Base-by-base conservation (phyloP, 2,113 vertebrate genomes). In the Chionis minor region DNA sequence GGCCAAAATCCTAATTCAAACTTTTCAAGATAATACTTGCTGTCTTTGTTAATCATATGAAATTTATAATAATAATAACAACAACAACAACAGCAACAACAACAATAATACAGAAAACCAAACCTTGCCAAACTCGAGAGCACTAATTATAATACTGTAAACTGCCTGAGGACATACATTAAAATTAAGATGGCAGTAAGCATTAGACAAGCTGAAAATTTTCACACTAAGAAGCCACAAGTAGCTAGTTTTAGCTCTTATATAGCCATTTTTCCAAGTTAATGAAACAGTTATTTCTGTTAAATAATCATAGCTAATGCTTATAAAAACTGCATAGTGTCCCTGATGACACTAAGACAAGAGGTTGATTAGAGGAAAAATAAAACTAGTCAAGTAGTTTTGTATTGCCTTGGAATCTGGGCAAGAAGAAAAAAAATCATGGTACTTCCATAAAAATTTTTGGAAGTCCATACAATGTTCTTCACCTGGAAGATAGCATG, bases 291-390 rank as follows among this genome's bases (percentile, higher is more conserved):
- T 94, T 92, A 52, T 94, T 90, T 95, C 66, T 92, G 42, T 93
- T 93, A 94, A 94, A 83, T 74, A 96, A 91, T 94, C 45, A 86
- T 59, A 89, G 23, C 44, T 91, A 77, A 79, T 75, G n/a, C 79
- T 91, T 91, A 84, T 74, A 88, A 95, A 94, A 94, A 56, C 83
- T 91, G 33, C 42, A 51, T 17, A 30, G 42, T 77, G 59, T 92
- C 69, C 77, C 62, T 51, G 38, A 88, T 66, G 72, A 92, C 27
- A 22, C 51, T 66, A 62, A 90, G 52, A 75, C n/a, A 91, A 86
- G 63, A 54, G 59, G 14, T 47, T 81, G 27, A 66, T 88, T 55
- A 80, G 56, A 92, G 28, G 18, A 40, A 92, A 93, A 87, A 44
- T 63, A 72, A 58, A 69, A 51, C 28, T 70, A 62, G 26, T 72